These are phyloP conservation scores for Phytoseiulus persimilis DNA, from an alignment of 2,888 invertebrate genomes.

Conservation along the genomic window DNA sequence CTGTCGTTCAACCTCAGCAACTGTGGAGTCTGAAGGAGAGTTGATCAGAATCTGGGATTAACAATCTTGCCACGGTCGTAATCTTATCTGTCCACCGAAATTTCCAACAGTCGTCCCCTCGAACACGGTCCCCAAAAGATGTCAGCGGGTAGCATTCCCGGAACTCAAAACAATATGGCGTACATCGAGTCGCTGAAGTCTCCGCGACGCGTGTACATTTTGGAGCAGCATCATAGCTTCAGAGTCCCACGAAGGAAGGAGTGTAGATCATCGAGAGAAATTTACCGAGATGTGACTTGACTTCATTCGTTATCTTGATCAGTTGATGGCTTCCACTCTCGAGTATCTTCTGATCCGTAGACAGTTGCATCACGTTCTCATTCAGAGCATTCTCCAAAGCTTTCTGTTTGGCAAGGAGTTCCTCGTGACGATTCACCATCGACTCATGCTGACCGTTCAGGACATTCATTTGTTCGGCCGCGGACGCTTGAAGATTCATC, in stretches of 20 bases:
- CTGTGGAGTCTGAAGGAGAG: not conserved
- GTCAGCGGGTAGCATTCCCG: no score
- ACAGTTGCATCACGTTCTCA: conserved; percentile 54
- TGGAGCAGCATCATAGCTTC: no score
- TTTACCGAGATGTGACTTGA: not conserved
- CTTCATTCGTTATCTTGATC: conserved; percentile 10
- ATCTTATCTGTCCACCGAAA: no score
- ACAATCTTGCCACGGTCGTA: no score
- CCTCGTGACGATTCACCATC: conserved; percentile 53
- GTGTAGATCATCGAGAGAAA: not conserved
- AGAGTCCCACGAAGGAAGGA: no score
- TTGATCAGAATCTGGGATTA: not conserved
- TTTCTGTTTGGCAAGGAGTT: conserved; percentile 55
- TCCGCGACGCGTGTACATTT: no score
- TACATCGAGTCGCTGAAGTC: no score
- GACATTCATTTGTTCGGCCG: conserved; percentile 50
- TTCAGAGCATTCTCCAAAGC: conserved; percentile 47
- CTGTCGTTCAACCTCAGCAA: not conserved
- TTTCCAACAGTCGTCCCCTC: no score
- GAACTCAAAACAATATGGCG: no score
- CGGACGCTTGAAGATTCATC: conserved; percentile 47
- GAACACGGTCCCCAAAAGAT: no score
- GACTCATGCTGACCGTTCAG: conserved; percentile 50
- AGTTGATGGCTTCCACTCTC: conserved; percentile 48
- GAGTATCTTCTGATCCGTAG: conserved; percentile 53